phyloP scores from a whole-genome alignment of 2,797 vertebrate species.

The Chiroxiphia lanceolata region DNA sequence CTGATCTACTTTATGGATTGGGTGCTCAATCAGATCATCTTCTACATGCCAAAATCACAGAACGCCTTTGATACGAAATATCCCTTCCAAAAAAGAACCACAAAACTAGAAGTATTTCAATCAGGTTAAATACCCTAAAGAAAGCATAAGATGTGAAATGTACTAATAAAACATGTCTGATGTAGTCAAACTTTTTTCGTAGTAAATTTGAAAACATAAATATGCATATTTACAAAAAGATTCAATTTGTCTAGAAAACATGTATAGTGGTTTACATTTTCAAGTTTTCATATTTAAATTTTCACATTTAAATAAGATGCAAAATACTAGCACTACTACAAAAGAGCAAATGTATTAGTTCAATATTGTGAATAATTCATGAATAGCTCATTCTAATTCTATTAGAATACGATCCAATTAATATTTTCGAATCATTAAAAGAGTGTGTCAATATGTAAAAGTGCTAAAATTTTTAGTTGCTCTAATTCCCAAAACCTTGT shows the following conservation, averaged over 20 bases:
- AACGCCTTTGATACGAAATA: not conserved
- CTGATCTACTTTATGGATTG: not conserved
- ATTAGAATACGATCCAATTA: not conserved
- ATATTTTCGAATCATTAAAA: not conserved
- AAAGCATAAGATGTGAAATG: not conserved
- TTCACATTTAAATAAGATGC: not conserved
- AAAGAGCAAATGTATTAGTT: not conserved
- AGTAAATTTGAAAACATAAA: not conserved
- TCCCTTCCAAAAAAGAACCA: not conserved
- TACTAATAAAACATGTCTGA: not conserved
- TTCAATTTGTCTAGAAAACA: not conserved
- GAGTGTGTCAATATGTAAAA: not conserved
- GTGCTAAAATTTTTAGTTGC: not conserved
- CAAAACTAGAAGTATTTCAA: not conserved
- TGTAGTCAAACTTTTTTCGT: not conserved
- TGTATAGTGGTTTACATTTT: not conserved
- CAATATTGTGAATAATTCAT: not conserved
- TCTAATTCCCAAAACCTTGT: not conserved
- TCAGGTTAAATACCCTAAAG: not conserved
- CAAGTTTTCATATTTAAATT: not conserved
- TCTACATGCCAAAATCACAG: not conserved
- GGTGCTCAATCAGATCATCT: not conserved
- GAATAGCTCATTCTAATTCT: not conserved
- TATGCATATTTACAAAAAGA: not conserved
- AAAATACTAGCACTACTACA: not conserved